These are phyloP conservation scores for Hemicentrotus pulcherrimus DNA, from an alignment of 35 echinoderm and acorn worm species.

Conservation along the genomic window DNA sequence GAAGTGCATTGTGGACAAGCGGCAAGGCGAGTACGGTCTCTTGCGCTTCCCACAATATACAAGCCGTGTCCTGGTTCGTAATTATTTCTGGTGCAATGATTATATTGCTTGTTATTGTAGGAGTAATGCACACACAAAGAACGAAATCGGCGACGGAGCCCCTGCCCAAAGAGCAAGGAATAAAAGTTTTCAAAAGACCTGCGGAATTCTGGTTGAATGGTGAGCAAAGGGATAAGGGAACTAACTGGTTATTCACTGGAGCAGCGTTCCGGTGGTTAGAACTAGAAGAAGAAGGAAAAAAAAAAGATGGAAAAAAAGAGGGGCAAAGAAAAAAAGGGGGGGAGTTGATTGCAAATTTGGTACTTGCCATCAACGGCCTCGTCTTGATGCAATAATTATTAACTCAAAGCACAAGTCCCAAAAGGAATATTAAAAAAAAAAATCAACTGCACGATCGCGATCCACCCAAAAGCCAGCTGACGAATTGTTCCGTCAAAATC, in stretches of 20 bases:
- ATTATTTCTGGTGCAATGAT: conserved; percentile 45
- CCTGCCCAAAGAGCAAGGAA: background rate
- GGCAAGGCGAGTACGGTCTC: background rate
- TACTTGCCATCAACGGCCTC: background rate
- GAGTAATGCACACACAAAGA: conserved; percentile 26
- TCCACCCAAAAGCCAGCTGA: background rate
- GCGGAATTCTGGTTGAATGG: conserved; percentile 42
- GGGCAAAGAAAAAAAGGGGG: background rate
- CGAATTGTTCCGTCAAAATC: background rate
- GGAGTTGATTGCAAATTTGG: background rate
- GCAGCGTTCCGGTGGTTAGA: conserved; percentile 7
- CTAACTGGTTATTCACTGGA: conserved; percentile 27
- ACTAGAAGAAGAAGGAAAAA: background rate
- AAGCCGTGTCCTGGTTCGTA: background rate
- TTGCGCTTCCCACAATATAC: conserved; percentile 48
- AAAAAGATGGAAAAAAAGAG: background rate
- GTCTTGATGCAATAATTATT: background rate
- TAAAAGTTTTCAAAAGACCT: background rate
- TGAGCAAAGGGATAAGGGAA: conserved; percentile 15
- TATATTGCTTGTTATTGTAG: conserved; percentile 49
- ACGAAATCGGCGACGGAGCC: conserved; percentile 36
- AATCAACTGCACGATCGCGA: background rate
- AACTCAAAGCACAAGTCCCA: background rate
- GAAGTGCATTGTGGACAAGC: conserved; percentile 13
- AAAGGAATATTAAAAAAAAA: background rate